phyloP scores from a whole-genome alignment of 2,888 invertebrate species.

The Rhingia rostrata region DNA sequence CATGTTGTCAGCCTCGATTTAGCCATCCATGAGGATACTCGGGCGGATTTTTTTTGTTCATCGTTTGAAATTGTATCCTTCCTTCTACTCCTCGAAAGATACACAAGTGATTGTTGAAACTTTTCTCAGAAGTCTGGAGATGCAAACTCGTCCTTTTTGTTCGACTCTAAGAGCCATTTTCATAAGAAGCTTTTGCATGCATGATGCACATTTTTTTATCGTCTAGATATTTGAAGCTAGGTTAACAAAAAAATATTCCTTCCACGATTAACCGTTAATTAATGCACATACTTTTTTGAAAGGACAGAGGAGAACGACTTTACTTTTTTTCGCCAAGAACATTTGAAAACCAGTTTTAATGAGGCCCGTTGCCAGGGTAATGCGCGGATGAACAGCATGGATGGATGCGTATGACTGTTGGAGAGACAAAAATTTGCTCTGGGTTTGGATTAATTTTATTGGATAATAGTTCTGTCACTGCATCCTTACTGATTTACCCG shows the following conservation, averaged over 20 bases:
- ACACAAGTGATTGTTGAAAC: constrained; percentile 17
- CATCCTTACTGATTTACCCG: no score
- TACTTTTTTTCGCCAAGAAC: constrained; percentile 19
- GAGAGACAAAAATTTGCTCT: no score
- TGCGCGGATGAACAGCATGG: background rate
- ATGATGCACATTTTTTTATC: background rate
- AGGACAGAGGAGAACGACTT: constrained; percentile 1
- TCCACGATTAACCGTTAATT: constrained; percentile 24
- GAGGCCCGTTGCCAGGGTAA: constrained; percentile 38
- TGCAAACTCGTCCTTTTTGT: background rate
- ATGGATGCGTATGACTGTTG: no score
- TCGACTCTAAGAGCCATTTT: background rate
- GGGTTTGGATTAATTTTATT: no score
- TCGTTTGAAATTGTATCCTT: constrained; percentile 47
- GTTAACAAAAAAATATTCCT: background rate
- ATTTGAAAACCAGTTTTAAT: constrained; percentile 51
- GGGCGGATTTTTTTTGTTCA: constrained; percentile 44
- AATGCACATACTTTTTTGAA: constrained; percentile 17
- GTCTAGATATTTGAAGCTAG: background rate
- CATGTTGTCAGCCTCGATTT: constrained; percentile 11
- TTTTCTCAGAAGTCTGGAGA: constrained; percentile 6
- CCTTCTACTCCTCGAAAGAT: constrained; percentile 27
- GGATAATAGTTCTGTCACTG: no score
- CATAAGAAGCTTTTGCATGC: background rate
- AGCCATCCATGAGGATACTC: constrained; percentile 11